Conservation (phyloP, 2,113 vertebrate genomes). For the Istiophorus platypterus region DNA sequence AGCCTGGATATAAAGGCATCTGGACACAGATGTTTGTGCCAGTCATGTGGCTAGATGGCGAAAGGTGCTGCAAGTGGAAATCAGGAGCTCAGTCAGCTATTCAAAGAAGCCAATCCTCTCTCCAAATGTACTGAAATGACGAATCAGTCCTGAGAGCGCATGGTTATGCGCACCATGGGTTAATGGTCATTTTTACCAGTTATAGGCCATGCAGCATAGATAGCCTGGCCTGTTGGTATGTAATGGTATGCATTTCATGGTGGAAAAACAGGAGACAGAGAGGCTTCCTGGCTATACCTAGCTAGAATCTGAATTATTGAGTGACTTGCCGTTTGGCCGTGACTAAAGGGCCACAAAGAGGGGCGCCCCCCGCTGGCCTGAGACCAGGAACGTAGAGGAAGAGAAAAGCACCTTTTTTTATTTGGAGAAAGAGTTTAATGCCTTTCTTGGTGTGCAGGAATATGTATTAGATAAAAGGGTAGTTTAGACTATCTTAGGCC, state of each 20-base stretch:
- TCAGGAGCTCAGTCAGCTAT: background rate
- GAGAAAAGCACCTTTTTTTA: constrained; percentile 40
- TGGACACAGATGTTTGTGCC: constrained; percentile 33
- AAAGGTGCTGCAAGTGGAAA: background rate
- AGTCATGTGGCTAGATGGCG: constrained; percentile 20
- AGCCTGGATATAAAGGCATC: background rate
- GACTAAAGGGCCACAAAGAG: constrained; percentile 67
- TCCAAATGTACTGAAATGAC: no score
- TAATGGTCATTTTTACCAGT: background rate
- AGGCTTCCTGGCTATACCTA: constrained; percentile 2
- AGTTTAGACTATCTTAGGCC: background rate
- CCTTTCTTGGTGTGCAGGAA: constrained; percentile 21
- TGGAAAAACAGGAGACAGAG: background rate
- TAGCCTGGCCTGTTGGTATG: constrained; percentile 70
- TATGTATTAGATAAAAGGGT: background rate
- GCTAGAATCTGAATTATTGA: constrained; percentile 59
- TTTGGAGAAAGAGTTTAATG: constrained; percentile 20
- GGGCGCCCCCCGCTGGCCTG: constrained; percentile 53
- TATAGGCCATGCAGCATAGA: background rate
- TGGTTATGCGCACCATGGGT: background rate
- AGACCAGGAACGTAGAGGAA: constrained; percentile 21
- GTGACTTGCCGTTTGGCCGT: constrained; percentile 53
- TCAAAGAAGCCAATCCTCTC: background rate
- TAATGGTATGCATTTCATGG: background rate
- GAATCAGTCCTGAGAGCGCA: background rate